These are phyloP conservation scores for Melanotaenia trifasciata DNA, from an alignment of 2,797 vertebrate species.

Conservation along the genomic window DNA sequence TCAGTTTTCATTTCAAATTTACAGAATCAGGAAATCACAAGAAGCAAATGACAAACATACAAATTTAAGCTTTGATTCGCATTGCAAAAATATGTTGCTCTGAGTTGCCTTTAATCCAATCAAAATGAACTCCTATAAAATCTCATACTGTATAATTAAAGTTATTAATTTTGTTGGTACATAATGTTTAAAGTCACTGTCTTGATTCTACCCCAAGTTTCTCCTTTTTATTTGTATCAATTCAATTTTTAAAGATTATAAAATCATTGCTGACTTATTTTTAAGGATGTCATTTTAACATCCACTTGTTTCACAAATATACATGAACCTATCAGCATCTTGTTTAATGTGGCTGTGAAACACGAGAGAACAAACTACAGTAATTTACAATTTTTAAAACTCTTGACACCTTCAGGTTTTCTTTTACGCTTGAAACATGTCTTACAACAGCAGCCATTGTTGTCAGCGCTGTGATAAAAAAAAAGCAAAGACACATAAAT, in stretches of 20 bases:
- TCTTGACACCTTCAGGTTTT: constrained; percentile 12
- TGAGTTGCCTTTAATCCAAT: constrained; percentile 11
- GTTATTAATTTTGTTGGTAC: not conserved
- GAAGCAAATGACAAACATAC: not conserved
- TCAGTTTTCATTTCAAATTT: not conserved
- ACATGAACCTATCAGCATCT: constrained; percentile 4
- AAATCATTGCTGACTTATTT: constrained; percentile 16
- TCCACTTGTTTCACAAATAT: constrained; percentile 19
- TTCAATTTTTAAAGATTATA: not conserved
- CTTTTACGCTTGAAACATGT: not conserved
- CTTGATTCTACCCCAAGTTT: constrained; percentile 21
- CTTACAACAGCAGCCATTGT: constrained; percentile 11
- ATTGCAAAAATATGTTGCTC: not conserved
- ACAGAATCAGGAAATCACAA: constrained; percentile 4
- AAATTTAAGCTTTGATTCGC: not conserved
- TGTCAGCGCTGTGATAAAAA: constrained; percentile 37
- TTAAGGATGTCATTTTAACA: constrained; percentile 6
- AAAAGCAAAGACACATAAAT: constrained; percentile 30
- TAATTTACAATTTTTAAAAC: constrained; percentile 35
- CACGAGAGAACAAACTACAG: constrained; percentile 24
- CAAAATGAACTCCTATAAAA: constrained; percentile 6
- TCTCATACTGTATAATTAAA: constrained; percentile 7
- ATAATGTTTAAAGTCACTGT: not conserved
- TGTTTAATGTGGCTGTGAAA: constrained; percentile 17
- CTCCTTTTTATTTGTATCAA: not conserved